phyloP scores from a whole-genome alignment of 1,140 invertebrate species.

The Calliopsis andreniformis region DNA sequence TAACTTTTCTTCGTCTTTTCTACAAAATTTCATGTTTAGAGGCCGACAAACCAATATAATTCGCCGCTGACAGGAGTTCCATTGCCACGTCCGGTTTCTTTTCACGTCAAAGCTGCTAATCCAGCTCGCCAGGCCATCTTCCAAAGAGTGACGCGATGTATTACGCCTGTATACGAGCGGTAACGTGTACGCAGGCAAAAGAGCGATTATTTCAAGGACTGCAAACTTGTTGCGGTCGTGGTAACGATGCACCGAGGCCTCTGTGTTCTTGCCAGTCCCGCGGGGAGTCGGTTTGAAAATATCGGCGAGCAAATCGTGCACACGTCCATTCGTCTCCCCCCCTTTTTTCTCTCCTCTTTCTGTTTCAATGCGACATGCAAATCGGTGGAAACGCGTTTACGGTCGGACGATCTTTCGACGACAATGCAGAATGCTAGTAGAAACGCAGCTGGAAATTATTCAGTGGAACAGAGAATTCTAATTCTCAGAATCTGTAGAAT shows the following conservation, averaged over 20 bases:
- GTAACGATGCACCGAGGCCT: conserved; percentile 15
- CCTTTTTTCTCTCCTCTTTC: background rate
- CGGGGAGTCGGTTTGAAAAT: conserved; percentile 8
- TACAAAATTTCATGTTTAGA: background rate
- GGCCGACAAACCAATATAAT: conserved; percentile 1
- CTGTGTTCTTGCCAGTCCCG: conserved; percentile 17
- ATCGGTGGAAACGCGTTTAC: background rate
- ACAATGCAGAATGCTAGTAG: background rate
- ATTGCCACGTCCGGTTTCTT: conserved; percentile 8
- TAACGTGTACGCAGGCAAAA: conserved; percentile 33
- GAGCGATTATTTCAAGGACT: conserved; percentile 53
- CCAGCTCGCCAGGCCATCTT: conserved; percentile 30
- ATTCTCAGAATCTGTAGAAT: background rate
- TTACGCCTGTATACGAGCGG: conserved; percentile 47
- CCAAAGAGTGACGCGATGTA: conserved; percentile 46
- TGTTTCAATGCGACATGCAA: background rate
- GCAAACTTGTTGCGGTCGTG: conserved; percentile 37
- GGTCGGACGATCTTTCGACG: background rate
- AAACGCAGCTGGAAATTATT: background rate
- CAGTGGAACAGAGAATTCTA: too few relatives aligned
- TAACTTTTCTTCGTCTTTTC: too few relatives aligned
- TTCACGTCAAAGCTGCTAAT: conserved; percentile 19
- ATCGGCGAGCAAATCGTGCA: conserved; percentile 4
- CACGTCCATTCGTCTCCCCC: background rate
- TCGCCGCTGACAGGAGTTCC: conserved; percentile 22